Evolutionary conservation across 2,113 vertebrate species (phyloP).

Genomic region (Vidua chalybeata): DNA sequence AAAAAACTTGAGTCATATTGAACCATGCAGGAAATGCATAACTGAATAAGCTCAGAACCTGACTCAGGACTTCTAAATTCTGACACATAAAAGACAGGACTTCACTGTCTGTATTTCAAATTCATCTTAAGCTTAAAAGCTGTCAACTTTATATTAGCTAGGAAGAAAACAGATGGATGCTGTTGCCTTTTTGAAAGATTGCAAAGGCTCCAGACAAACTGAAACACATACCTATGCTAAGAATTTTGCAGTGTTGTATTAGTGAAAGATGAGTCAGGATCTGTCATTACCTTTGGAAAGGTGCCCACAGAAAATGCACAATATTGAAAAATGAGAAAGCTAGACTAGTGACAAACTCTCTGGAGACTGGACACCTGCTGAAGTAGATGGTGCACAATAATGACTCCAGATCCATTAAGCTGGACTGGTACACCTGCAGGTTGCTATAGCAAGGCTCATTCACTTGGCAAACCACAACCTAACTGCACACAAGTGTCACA

Average conservation of each 20-base stretch:
- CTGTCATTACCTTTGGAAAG: background rate
- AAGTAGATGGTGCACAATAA: background rate
- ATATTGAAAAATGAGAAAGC: background rate
- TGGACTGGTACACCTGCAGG: background rate
- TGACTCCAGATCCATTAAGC: background rate
- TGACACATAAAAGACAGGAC: background rate
- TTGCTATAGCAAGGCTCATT: background rate
- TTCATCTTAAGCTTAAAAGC: background rate
- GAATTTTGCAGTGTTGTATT: background rate
- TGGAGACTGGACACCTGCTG: background rate
- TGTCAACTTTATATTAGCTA: background rate
- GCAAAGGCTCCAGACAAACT: background rate
- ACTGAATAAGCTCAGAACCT: background rate
- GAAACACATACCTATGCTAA: background rate
- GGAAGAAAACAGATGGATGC: background rate
- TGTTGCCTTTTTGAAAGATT: background rate
- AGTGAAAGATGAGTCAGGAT: background rate
- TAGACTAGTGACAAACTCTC: background rate
- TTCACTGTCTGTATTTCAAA: background rate
- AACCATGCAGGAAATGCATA: background rate
- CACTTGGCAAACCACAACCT: background rate
- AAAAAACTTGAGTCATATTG: background rate
- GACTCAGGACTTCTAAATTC: background rate
- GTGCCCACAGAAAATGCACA: background rate
- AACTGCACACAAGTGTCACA: background rate